These are phyloP conservation scores for Artibeus lituratus DNA, from an alignment of 2,797 vertebrate species.

Conservation along the genomic window DNA sequence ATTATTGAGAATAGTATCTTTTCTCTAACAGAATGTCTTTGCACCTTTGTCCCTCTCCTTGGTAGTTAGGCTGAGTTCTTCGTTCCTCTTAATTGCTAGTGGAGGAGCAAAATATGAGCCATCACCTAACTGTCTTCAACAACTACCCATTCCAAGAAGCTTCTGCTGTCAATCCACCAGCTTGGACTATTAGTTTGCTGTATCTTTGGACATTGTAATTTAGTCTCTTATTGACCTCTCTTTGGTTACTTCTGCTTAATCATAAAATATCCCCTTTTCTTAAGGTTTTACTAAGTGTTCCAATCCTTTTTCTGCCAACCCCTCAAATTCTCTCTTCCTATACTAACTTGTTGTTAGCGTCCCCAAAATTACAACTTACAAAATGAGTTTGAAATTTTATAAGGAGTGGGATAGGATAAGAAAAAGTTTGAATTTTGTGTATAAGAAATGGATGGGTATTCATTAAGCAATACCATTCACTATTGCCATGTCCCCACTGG, in stretches of 20 bases:
- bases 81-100: not conserved
- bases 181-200: not conserved
- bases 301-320: not conserved
- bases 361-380: not conserved
- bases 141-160: not conserved
- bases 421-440: not conserved
- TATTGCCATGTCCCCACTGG: not conserved
- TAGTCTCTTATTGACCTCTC: not conserved
- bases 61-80: not conserved
- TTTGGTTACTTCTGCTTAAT: slow-evolving; percentile 4
- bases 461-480: not conserved
- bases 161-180: not conserved
- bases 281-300: not conserved
- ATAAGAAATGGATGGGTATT: not conserved
- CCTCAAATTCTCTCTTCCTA: not conserved
- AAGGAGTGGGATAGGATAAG: not conserved
- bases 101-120: not conserved
- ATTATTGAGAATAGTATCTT: not conserved
- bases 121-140: not conserved
- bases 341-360: not conserved
- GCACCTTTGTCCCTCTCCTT: not conserved
- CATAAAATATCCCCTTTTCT: not conserved
- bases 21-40: not conserved
- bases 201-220: not conserved
- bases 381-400: slow-evolving; percentile 22